phyloP scores from a whole-genome alignment of 2,113 vertebrate species.

The Chascanopsetta lugubris region DNA sequence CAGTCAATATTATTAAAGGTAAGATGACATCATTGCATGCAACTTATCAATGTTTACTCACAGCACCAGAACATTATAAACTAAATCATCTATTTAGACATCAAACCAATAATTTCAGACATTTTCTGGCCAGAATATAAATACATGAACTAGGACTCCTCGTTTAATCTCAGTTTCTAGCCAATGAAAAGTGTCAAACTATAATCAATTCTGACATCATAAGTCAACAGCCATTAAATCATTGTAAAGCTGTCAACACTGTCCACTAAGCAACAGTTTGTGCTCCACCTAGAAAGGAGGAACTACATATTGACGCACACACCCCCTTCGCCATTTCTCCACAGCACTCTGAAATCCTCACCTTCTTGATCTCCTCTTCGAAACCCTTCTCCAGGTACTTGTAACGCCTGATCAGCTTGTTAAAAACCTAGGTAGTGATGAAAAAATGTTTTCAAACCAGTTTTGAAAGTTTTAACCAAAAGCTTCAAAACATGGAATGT shows the following conservation, averaged over 20 bases:
- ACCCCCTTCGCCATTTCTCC: not conserved
- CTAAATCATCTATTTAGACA: too few relatives aligned
- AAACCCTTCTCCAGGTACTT: conserved; percentile 99
- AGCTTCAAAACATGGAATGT: not conserved
- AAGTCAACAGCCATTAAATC: not conserved
- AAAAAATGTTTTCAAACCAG: too few relatives aligned
- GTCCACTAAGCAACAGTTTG: not conserved
- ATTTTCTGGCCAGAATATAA: too few relatives aligned
- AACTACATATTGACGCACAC: not conserved
- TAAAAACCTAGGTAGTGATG: conserved; percentile 89
- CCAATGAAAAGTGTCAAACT: not conserved
- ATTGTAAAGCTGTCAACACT: not conserved
- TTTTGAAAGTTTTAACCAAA: not conserved
- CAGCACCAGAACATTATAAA: too few relatives aligned
- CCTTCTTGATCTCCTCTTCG: conserved; percentile 99
- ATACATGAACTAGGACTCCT: too few relatives aligned
- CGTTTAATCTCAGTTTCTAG: not conserved
- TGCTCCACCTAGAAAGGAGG: not conserved
- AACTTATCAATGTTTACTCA: too few relatives aligned
- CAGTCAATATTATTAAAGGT: too few relatives aligned
- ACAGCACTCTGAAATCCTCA: conserved; percentile 54
- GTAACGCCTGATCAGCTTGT: conserved; percentile 99
- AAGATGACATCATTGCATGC: too few relatives aligned
- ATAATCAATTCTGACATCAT: too few relatives aligned
- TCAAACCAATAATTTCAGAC: too few relatives aligned